These are phyloP conservation scores for Notodonta ziczac DNA, from an alignment of 2,888 invertebrate genomes.

Conservation along the genomic window DNA sequence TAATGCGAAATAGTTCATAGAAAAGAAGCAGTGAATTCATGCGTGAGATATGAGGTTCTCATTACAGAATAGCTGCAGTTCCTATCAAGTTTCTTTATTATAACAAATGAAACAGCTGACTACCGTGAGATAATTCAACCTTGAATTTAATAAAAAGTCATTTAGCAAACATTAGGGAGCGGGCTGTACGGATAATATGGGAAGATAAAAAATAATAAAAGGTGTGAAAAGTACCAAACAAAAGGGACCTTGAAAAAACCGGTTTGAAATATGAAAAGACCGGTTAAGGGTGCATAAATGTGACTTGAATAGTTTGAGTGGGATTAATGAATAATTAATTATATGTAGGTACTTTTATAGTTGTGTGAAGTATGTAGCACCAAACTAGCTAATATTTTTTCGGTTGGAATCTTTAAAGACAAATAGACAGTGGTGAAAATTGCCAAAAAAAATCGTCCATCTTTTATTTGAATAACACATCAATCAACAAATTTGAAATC, in stretches of 20 bases:
- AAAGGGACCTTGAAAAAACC: conserved; percentile 41
- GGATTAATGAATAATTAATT: conserved; percentile 43
- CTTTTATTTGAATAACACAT: too few relatives aligned
- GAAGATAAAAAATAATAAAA: conserved; percentile 37
- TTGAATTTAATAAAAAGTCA: conserved; percentile 55
- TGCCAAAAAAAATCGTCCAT: too few relatives aligned
- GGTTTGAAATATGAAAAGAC: conserved; percentile 16
- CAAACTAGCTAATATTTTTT: not conserved
- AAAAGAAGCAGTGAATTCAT: too few relatives aligned
- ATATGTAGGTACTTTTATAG: conserved; percentile 17
- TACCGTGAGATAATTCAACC: conserved; percentile 58
- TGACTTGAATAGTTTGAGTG: conserved; percentile 24
- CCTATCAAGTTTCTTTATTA: conserved; percentile 13
- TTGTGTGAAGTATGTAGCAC: too few relatives aligned
- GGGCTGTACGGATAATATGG: conserved; percentile 43
- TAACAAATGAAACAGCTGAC: conserved; percentile 17
- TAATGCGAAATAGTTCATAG: too few relatives aligned
- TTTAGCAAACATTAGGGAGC: conserved; percentile 62
- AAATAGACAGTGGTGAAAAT: too few relatives aligned
- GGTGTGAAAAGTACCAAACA: conserved; percentile 43
- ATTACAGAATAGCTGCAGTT: not conserved
- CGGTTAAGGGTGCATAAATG: conserved; percentile 30
- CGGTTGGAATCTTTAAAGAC: not conserved
- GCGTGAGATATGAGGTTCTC: too few relatives aligned
- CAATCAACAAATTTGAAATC: too few relatives aligned